These are phyloP conservation scores for Portunus trituberculatus DNA, from an alignment of 1,140 invertebrate species.

Conservation along the genomic window DNA sequence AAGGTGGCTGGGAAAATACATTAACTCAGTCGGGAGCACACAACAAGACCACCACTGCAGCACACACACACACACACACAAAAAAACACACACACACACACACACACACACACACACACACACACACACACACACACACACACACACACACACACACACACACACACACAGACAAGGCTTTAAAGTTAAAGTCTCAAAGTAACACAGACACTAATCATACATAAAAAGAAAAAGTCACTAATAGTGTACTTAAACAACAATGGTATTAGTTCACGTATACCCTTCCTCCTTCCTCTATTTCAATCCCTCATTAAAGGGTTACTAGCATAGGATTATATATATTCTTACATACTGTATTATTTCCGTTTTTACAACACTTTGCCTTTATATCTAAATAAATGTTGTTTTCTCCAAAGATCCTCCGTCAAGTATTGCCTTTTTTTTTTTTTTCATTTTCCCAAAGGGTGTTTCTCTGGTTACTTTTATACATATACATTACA, in stretches of 20 bases:
- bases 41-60: not conserved
- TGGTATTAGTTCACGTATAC: not conserved
- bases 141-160: conserved; percentile 54
- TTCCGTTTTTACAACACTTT: too few species aligned
- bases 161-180: not conserved
- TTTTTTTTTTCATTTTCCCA: too few species aligned
- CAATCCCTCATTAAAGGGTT: not conserved
- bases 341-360: not conserved
- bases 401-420: too few species aligned
- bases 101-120: conserved; percentile 32
- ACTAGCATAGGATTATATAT: not conserved
- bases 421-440: too few species aligned
- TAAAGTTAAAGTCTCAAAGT: not conserved
- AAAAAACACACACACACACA: conserved; percentile 17
- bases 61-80: not conserved
- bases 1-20: not conserved
- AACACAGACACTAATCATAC: not conserved
- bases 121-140: conserved; percentile 42
- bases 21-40: not conserved
- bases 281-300: not conserved
- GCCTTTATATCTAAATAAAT: too few species aligned
- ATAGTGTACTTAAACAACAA: too few species aligned
- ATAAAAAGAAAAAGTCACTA: not conserved
- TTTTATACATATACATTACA: not conserved
- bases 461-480: too few species aligned